A percentile compares a stretch with the other conserved stretches of the same genome.
Evolutionary conservation across 2,888 invertebrate genomes (phyloP).

Genomic region (Noctua janthe): DNA sequence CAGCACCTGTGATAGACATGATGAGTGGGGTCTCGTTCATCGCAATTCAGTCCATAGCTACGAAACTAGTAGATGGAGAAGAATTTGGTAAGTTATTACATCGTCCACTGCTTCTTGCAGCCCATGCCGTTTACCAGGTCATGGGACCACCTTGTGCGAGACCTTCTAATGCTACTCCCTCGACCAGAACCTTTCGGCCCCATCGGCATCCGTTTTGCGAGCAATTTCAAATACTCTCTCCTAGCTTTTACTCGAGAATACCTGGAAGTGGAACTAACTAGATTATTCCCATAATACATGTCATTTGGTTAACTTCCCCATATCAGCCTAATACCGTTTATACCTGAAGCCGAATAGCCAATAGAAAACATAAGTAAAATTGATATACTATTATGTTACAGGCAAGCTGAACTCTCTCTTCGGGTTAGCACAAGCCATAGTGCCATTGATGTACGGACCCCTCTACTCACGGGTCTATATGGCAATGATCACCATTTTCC

Average conservation of each 20-base stretch:
- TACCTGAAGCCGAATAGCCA: neutral
- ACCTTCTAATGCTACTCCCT: neutral
- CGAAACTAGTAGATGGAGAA: constrained; percentile 27
- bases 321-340: neutral
- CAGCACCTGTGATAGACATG: constrained; percentile 40
- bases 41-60: constrained; percentile 36
- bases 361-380: neutral
- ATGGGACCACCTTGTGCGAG: neutral
- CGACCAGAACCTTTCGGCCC: neutral
- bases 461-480: constrained; percentile 39
- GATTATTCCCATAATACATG: neutral
- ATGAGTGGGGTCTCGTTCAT: constrained; percentile 39
- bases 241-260: neutral
- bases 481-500: constrained; percentile 36
- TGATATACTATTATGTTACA: neutral
- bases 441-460: constrained; percentile 43
- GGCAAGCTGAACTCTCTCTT: constrained; percentile 45
- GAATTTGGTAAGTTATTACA: constrained; percentile 38
- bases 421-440: constrained; percentile 29
- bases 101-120: neutral
- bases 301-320: neutral
- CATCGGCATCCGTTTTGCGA: neutral
- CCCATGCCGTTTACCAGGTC: neutral
- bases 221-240: neutral
- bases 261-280: neutral